Percentiles rank a stretch among this genome's conserved stretches.
phyloP scores from a whole-genome alignment of 2,888 invertebrate genomes.

The Drosophila fulvimacula region DNA sequence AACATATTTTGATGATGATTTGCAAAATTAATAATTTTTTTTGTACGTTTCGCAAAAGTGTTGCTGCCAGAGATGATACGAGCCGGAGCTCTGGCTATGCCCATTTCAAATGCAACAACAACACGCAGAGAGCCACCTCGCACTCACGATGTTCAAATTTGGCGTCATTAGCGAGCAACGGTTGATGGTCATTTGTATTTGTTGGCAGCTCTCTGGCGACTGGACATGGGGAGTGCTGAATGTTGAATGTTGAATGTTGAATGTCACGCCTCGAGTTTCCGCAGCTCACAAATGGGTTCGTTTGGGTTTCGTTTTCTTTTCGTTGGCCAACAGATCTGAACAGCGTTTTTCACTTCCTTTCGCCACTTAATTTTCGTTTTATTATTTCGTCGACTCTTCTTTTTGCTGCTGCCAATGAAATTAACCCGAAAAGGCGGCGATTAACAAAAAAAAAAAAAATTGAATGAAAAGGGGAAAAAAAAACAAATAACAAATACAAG shows the following conservation, averaged over 20 bases:
- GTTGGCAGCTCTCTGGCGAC: slow-evolving; percentile 16
- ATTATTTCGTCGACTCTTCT: slow-evolving; percentile 43
- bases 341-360: slow-evolving; percentile 73
- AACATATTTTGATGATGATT: slow-evolving; percentile 8
- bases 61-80: neutral
- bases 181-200: slow-evolving; percentile 31
- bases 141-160: slow-evolving; percentile 23
- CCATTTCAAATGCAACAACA: slow-evolving; percentile 3
- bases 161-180: slow-evolving; percentile 42
- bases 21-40: neutral
- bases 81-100: neutral
- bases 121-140: neutral
- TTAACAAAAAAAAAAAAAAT: slow-evolving; percentile 9
- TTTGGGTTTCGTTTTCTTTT: slow-evolving; percentile 54
- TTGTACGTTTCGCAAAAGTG: neutral
- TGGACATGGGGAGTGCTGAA: slow-evolving; percentile 25
- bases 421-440: slow-evolving; percentile 42
- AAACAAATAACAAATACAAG: slow-evolving; percentile 26
- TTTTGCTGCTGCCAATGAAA: slow-evolving; percentile 43
- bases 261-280: slow-evolving; percentile 68
- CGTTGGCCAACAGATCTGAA: slow-evolving; percentile 18
- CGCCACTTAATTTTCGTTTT: slow-evolving; percentile 61
- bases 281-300: slow-evolving; percentile 50
- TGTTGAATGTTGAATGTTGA: slow-evolving; percentile 32
- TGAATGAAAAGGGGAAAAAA: neutral